Base-by-base conservation (phyloP, 2,113 vertebrate genomes). In the Pelusios castaneus region DNA sequence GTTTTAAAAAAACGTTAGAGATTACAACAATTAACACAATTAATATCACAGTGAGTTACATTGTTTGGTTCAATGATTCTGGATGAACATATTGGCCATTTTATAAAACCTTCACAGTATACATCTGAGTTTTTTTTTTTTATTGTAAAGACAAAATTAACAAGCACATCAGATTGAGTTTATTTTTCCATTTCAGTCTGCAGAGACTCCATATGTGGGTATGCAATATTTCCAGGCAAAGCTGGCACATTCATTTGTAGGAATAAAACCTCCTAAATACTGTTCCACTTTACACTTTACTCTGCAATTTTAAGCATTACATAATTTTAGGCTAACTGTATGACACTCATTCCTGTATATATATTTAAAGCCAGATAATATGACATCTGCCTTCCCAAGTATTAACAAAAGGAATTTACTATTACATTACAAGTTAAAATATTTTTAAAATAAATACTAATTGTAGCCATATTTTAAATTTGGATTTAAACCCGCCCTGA, bases 401-500 rank as follows among this genome's bases (percentile, higher is more conserved):
- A 56, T 76, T 67, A 93, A 81, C 89, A 84, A 89, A 95, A 93
- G 43, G n/a, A 49, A 31, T 47, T 55, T 52, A 24, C 29, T 79
- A 16, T 41, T 82, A 80, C 60, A 82, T 41, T 55, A 70, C 24
- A 60, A 54, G 10, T 76, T 83, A 83, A 89, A 93, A 51, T 67
- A 90, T 83, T 89, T 87, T 90, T 89, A 78, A 89, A 95, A 91
- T 85, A 84, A 90, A 89, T 70, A 86, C 34, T 89, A 81, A 92
- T 80, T 0, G 1, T 4, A 5, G 94, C 85, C 83, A 11, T 88
- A 81, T 89, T 97, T 94, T 60, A 86, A 93, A 78, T 3, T 84
- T 90, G 91, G 92, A 95, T 97, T 96, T 95, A 82, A 96, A 70
- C n/a, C 60, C 82, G 91, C 79, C 94, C 88, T 89, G 63, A 80